phyloP scores from a whole-genome alignment of 2,797 vertebrate genomes.

The Halcyon smyrnensis region DNA sequence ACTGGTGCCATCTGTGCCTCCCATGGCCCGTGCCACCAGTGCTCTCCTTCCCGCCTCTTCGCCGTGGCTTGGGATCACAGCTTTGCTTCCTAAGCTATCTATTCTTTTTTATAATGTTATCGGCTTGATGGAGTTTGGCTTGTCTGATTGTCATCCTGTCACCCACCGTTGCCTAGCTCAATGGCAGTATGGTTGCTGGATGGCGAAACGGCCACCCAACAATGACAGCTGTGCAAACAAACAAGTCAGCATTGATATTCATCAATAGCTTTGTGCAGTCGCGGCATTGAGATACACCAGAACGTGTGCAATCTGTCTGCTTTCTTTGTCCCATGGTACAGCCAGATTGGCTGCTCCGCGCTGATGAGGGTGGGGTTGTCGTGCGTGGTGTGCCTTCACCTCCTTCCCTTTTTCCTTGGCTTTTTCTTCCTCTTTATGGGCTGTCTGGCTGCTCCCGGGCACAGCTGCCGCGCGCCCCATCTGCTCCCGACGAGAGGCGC shows the following conservation, averaged over 20 bases:
- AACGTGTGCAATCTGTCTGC: constrained; percentile 20
- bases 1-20: constrained; percentile 30
- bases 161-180: not conserved
- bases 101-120: not conserved
- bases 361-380: not conserved
- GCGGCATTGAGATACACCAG: not conserved
- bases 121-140: not conserved
- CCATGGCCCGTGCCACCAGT: not conserved
- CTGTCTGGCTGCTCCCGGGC: constrained; percentile 1
- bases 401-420: not conserved
- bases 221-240: constrained; percentile 35
- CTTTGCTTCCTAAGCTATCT: not conserved
- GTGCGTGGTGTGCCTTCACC: not conserved
- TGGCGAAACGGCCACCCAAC: not conserved
- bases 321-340: not conserved
- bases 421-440: not conserved
- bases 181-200: not conserved
- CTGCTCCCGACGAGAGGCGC: not conserved
- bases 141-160: not conserved
- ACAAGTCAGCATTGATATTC: constrained; percentile 9
- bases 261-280: constrained; percentile 23
- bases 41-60: not conserved
- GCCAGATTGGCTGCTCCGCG: not conserved
- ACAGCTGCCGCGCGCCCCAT: not conserved
- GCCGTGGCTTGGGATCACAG: not conserved